These are phyloP conservation scores for Hypothenemus hampei DNA, from an alignment of 1,140 invertebrate species.

Conservation along the genomic window DNA sequence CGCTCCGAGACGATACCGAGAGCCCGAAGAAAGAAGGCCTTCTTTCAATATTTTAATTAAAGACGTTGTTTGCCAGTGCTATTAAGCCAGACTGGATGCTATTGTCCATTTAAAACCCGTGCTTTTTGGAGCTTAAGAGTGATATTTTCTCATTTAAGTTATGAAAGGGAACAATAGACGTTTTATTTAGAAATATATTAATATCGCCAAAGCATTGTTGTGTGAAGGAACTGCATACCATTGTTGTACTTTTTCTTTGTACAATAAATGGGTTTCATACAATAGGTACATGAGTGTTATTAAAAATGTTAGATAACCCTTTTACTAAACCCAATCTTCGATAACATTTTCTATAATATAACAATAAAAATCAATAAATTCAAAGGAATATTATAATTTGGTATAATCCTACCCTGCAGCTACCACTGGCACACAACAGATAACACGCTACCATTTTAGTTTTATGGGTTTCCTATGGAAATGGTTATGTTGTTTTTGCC, in stretches of 20 bases:
- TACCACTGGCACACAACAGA: slow-evolving; percentile 11
- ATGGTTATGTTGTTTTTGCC: slow-evolving; percentile 30
- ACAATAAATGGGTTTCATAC: slow-evolving; percentile 7
- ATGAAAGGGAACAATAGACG: slow-evolving; percentile 21
- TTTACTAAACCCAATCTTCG: too few species aligned
- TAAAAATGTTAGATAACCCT: too few species aligned
- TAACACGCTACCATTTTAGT: slow-evolving; percentile 28
- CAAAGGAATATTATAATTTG: too few species aligned
- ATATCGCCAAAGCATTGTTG: slow-evolving; percentile 12
- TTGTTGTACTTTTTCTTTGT: slow-evolving; percentile 1
- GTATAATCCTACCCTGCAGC: slow-evolving; percentile 5
- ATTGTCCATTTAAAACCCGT: slow-evolving; percentile 20
- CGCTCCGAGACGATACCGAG: neutral
- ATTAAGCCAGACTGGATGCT: slow-evolving; percentile 19
- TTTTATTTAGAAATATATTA: slow-evolving; percentile 25
- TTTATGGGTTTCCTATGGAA: slow-evolving; percentile 30
- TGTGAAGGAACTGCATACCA: slow-evolving; percentile 6
- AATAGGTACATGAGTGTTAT: neutral
- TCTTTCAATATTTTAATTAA: slow-evolving; percentile 23
- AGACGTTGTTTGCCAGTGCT: slow-evolving; percentile 16
- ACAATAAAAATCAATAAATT: too few species aligned
- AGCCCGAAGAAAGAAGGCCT: slow-evolving; percentile 1
- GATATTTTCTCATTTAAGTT: slow-evolving; percentile 24
- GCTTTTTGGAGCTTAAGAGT: slow-evolving; percentile 23
- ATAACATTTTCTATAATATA: too few species aligned